Evolutionary conservation across 1,140 invertebrate species (phyloP), one percentile per base, ranked within the genome.

Genomic region (Drosophila sturtevanti): DNA sequence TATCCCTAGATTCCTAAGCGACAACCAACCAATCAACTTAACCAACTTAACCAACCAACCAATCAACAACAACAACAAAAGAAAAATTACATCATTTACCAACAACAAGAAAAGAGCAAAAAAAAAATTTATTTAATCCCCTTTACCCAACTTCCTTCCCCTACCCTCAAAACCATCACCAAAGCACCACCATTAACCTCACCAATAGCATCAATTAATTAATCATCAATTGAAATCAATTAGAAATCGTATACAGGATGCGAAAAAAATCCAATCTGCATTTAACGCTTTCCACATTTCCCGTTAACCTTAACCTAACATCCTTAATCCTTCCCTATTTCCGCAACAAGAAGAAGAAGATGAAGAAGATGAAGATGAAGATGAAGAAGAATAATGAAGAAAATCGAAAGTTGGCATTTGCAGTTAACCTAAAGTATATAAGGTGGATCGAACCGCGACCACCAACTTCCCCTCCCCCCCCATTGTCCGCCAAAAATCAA

Each of bases 1-100:
- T 92, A 79, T 92, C 91, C 63, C 77, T 92, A 90, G 91, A 92
- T 71, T 92, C 90, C 67, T 92, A 92, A 89, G 76, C 54, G 38
- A 65, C 9, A 56, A 55, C 34, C 24, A 52, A 18, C 9, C 35
- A 16, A n/a, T 16, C 11, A 18, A 4, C 55, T n/a, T n/a, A n/a
- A n/a, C n/a, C 52, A 31, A 34, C 16, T 24, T 16, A 55, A 16
- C 34, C 14, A 44, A 59, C 16, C 56, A 59, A 59, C 21, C 56
- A 31, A 31, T 58, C 59, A 27, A 61, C n/a, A 61, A 41, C 16
- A 12, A 68, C 34, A 52, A 52, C 10, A 24, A 41, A 14, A 41
- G 24, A 0, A 18, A 21, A 9, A 48, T 21, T 18, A 48, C 27
- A 31, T 31, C 27, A 31, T 31, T 31, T 31, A 31, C 27, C 27